Base-by-base conservation (phyloP, 2,797 vertebrate species). In the Pantherophis vulpinus region DNA sequence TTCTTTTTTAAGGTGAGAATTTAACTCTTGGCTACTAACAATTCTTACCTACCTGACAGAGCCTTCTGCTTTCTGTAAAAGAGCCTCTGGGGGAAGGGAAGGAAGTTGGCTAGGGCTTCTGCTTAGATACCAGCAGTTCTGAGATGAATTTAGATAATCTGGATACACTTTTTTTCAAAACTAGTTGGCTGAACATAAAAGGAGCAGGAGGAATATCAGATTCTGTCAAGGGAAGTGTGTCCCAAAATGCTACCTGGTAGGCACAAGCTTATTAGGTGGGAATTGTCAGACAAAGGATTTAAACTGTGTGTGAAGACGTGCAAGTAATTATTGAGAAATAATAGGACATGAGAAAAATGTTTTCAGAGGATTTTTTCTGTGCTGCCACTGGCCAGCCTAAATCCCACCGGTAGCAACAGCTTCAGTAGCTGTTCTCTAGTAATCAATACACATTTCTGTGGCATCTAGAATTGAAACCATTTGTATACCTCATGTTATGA, bases 1-100 rank as follows among this genome's bases (percentile, higher is more conserved):
- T 99, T 99, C 97, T 99, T 99, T 97, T 99, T 98, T 91, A 99
- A 98, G 98, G 99, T 99, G 86, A 91, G 96, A 1, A 47, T 37
- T 14, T n/a, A 5, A 59, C 0, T 11, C 5, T 23, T 27, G 14
- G 10, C 51, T 89, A 25, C 32, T 13, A 2, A 29, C 4, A 58
- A 10, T 2, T 32, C 87, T 23, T 23, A 27, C n/a, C 12, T 37
- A 42, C 20, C 60, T 32, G 2, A 5, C 13, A 27, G 66, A 61
- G 56, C 14, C 12, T 61, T 32, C 29, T 79, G 63, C 60, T 61
- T 61, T 56, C 13, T 20, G 56, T 29, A 58, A 83, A 86, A 61
- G 60, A 56, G 1, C 18, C 66, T 86, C 79, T 63, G 59, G 42
- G 37, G 18, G 16, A 89, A n/a, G 32, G 42, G 54, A 51, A 32